A percentile compares a stretch with the other conserved stretches of the same genome.
These are phyloP conservation scores for Falco novaeseelandiae DNA, from an alignment of 2,797 vertebrate species.

Conservation along the genomic window DNA sequence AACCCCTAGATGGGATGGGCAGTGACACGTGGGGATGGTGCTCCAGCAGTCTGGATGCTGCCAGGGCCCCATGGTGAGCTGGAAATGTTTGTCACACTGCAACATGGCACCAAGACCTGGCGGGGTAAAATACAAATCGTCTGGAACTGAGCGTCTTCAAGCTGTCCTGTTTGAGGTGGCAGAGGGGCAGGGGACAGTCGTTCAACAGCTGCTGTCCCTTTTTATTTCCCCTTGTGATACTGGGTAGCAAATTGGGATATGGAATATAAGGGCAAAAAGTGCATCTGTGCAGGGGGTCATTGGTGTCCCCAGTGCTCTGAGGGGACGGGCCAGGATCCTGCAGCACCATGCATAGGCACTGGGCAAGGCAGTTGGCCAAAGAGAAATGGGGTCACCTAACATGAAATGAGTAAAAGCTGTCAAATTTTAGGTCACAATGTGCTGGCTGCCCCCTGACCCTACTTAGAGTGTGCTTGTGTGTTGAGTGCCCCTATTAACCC, in stretches of 20 bases:
- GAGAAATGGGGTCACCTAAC: neutral
- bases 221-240: neutral
- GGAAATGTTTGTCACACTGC: neutral
- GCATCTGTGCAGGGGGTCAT: neutral
- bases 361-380: neutral
- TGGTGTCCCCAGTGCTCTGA: neutral
- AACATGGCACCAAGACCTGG: neutral
- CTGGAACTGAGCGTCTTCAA: neutral
- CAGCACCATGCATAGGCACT: neutral
- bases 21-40: fast-evolving
- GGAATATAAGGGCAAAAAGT: neutral
- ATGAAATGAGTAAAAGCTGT: conserved; percentile 34
- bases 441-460: conserved; percentile 47
- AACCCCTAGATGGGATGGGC: neutral
- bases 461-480: conserved; percentile 21
- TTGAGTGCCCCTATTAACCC: conserved; percentile 59
- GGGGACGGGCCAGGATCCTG: neutral
- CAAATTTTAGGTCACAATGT: conserved; percentile 59
- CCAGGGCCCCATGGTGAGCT: neutral
- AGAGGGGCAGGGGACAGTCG: neutral
- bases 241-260: neutral
- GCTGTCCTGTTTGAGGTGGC: neutral
- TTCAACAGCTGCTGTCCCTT: neutral
- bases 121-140: neutral
- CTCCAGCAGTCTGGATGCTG: neutral